Evolutionary conservation across 2,113 vertebrate genomes (phyloP).

Genomic region (Prietella phreatophila): DNA sequence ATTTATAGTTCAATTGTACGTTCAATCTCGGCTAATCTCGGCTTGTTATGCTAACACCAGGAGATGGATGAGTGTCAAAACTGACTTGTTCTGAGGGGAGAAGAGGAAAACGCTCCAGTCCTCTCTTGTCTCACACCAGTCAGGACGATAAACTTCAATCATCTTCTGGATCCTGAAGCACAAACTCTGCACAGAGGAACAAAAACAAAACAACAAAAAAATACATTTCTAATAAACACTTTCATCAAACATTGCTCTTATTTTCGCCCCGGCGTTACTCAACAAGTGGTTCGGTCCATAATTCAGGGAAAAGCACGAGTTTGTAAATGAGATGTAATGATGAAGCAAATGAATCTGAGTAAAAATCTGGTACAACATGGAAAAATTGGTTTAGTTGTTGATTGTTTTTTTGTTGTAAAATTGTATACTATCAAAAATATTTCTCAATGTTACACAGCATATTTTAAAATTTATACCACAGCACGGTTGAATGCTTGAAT

Average conservation of each 20-base stretch:
- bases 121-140: slow-evolving; percentile 90
- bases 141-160: slow-evolving; percentile 94
- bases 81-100: slow-evolving; percentile 93
- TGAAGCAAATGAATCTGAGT: neutral
- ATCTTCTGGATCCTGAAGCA: slow-evolving; percentile 96
- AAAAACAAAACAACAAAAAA: neutral
- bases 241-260: neutral
- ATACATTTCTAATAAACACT: neutral
- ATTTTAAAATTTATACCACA: neutral
- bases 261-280: neutral
- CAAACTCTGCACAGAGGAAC: slow-evolving; percentile 73
- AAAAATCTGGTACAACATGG: neutral
- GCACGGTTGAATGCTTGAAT: too few relatives aligned
- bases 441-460: neutral
- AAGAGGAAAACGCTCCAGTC: slow-evolving; percentile 95
- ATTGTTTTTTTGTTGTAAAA: neutral
- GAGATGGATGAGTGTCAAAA: neutral
- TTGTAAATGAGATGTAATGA: neutral
- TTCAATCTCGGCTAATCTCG: too few relatives aligned
- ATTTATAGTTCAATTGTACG: neutral
- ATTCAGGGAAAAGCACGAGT: neutral
- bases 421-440: neutral
- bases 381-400: neutral
- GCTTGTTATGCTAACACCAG: neutral
- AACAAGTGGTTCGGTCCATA: neutral